Percentiles rank a stretch among this genome's conserved stretches.
phyloP scores from a whole-genome alignment of 2,888 invertebrate species.

The Cheilosia pagana region DNA sequence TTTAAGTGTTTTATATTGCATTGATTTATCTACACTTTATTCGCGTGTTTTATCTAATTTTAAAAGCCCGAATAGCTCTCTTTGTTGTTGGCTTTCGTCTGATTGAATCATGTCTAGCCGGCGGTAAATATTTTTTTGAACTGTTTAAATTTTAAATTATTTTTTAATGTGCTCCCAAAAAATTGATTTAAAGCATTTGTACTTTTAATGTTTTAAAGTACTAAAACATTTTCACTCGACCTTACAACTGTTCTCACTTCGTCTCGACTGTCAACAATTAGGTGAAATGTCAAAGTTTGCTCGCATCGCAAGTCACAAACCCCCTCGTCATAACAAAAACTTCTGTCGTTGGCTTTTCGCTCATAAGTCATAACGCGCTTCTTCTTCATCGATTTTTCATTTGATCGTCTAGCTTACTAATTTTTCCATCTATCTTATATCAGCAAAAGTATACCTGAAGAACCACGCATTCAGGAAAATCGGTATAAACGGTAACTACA shows the following conservation, averaged over 20 bases:
- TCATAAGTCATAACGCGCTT: conserved; percentile 24
- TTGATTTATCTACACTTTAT: too few species aligned
- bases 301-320: neutral
- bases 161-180: too few species aligned
- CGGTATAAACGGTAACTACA: conserved; percentile 1
- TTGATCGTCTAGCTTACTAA: neutral
- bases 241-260: conserved; percentile 37
- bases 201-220: too few species aligned
- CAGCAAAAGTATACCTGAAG: neutral
- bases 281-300: conserved; percentile 31
- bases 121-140: too few species aligned
- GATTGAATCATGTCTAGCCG: too few species aligned
- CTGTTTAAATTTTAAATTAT: too few species aligned
- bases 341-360: conserved; percentile 7
- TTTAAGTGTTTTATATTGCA: too few species aligned
- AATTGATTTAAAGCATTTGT: too few species aligned
- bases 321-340: conserved; percentile 45
- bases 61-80: too few species aligned
- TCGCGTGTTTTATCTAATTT: too few species aligned
- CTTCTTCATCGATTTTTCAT: conserved; percentile 41
- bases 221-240: conserved; percentile 2
- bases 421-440: neutral
- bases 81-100: too few species aligned
- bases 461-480: conserved; percentile 1
- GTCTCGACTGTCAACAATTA: conserved; percentile 8